Percentiles rank a stretch among this genome's conserved stretches.
phyloP scores from a whole-genome alignment of 2,888 invertebrate species.

The Ctena decussata region DNA sequence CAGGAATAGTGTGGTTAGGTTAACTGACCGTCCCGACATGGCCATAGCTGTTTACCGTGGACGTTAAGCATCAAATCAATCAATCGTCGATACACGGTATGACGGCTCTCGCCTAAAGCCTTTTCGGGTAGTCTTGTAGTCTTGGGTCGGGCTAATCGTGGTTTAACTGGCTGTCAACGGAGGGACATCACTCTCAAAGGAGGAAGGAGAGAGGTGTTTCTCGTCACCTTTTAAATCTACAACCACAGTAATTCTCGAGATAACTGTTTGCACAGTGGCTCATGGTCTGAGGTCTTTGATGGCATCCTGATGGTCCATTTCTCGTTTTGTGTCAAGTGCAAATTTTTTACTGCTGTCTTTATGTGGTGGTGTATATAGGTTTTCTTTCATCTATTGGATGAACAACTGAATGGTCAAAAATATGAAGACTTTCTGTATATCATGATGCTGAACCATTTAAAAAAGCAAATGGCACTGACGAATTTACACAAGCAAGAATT shows the following conservation, averaged over 20 bases:
- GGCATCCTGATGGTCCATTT: slow-evolving; percentile 56
- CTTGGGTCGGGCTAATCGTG: too few species aligned
- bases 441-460: slow-evolving; percentile 53
- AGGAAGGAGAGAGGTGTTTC: too few species aligned
- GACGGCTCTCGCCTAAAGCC: too few species aligned
- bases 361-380: slow-evolving; percentile 40
- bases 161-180: too few species aligned
- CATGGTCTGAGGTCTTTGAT: slow-evolving; percentile 48
- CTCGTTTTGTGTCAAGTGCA: slow-evolving; percentile 51
- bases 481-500: neutral
- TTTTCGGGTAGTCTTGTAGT: too few species aligned
- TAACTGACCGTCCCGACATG: too few species aligned
- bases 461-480: slow-evolving; percentile 59
- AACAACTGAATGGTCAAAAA: neutral
- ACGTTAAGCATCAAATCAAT: too few species aligned
- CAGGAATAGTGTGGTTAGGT: too few species aligned
- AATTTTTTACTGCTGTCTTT: slow-evolving; percentile 43
- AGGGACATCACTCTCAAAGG: too few species aligned
- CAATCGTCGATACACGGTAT: too few species aligned
- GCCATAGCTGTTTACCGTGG: too few species aligned
- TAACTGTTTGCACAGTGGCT: slow-evolving; percentile 46
- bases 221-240: too few species aligned
- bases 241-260: slow-evolving; percentile 44
- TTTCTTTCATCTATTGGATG: neutral
- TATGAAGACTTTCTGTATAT: slow-evolving; percentile 23